Percentiles rank a stretch among this genome's conserved stretches.
These are phyloP conservation scores for Aphaenogaster ashmeadi DNA, from an alignment of 1,140 invertebrate genomes.

Conservation along the genomic window DNA sequence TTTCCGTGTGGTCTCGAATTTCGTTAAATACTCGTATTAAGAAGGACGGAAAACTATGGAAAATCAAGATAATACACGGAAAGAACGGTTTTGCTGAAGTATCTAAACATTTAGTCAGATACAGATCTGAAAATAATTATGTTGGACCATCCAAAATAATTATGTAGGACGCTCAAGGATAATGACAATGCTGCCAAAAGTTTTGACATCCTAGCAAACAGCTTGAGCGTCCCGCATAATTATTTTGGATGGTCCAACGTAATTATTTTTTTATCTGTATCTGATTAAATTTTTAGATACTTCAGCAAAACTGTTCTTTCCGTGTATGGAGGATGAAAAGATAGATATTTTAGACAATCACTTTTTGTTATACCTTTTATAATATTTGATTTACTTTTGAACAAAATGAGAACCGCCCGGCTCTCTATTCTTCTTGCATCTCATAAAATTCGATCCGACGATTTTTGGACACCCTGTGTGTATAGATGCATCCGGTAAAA, in stretches of 20 bases:
- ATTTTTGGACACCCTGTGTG: constrained; percentile 35
- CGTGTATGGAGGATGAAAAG: not conserved
- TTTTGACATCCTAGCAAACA: too few relatives aligned
- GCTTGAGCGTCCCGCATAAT: too few relatives aligned
- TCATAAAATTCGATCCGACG: constrained; percentile 19
- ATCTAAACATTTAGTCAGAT: too few relatives aligned
- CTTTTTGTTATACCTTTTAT: not conserved
- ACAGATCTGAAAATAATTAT: too few relatives aligned
- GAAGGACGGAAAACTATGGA: not conserved
- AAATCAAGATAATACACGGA: not conserved
- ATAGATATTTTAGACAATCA: not conserved
- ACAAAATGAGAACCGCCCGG: not conserved
- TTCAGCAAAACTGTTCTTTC: too few relatives aligned
- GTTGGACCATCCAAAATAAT: too few relatives aligned
- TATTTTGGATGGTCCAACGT: too few relatives aligned
- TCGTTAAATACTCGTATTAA: not conserved
- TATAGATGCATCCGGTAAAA: constrained; percentile 54
- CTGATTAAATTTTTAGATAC: too few relatives aligned
- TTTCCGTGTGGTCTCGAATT: not conserved
- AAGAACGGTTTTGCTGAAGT: too few relatives aligned
- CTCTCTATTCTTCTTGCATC: not conserved
- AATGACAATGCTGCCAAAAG: too few relatives aligned
- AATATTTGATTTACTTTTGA: not conserved
- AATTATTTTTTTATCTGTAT: too few relatives aligned
- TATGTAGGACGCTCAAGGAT: too few relatives aligned